Conservation (phyloP, 2,113 vertebrate genomes). For the Aspidoscelis tigris region DNA sequence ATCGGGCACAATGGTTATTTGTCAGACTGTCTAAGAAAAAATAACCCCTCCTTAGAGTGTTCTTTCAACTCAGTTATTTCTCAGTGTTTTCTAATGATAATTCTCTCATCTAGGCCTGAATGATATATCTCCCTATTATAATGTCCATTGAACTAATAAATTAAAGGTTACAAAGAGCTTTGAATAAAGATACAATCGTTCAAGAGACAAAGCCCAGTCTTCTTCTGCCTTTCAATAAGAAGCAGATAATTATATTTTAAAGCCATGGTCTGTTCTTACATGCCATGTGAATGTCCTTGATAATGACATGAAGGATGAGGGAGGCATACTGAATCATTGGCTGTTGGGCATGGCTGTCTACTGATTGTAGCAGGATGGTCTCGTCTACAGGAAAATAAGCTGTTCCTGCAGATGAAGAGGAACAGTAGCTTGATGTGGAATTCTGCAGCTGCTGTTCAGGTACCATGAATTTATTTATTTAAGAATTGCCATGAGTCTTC, state of each 20-base stretch:
- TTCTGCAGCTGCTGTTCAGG: not conserved
- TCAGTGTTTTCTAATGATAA: not conserved
- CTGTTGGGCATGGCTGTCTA: not conserved
- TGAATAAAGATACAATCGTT: slow-evolving; percentile 12
- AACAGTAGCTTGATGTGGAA: not conserved
- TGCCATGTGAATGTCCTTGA: slow-evolving; percentile 25
- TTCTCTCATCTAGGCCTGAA: not conserved
- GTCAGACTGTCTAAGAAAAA: not conserved
- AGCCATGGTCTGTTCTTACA: slow-evolving; percentile 10
- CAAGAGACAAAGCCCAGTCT: not conserved
- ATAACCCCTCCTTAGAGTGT: not conserved
- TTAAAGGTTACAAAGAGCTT: not conserved
- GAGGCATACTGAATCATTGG: slow-evolving; percentile 2
- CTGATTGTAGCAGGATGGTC: not conserved
- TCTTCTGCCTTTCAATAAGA: slow-evolving; percentile 1
- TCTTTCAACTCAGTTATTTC: not conserved
- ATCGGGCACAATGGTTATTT: not conserved
- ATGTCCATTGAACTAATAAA: not conserved
- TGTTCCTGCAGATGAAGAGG: not conserved
- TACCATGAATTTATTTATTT: too few species aligned
- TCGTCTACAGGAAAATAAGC: not conserved
- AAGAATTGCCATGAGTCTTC: too few species aligned
- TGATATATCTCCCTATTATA: slow-evolving; percentile 17
- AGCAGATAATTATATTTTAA: slow-evolving; percentile 5
- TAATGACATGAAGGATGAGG: not conserved